Conservation (phyloP, 2,797 vertebrate genomes). For the Leptoclinus maculatus region DNA sequence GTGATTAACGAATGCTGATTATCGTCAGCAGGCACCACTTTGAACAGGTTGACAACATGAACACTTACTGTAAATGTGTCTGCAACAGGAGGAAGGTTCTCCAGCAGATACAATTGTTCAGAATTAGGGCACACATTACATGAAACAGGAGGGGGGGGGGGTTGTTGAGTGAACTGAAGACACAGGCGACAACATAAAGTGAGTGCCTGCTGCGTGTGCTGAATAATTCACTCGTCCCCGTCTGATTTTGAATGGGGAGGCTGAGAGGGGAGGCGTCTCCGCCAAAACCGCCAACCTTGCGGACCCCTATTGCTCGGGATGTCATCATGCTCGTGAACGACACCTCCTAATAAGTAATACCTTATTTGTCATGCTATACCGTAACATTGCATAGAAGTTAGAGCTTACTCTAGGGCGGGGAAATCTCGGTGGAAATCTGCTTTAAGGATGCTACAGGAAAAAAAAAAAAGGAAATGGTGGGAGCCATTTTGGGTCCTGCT, state of each 20-base stretch:
- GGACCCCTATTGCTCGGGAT: conserved; percentile 63
- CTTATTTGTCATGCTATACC: conserved; percentile 80
- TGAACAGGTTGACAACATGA: conserved; percentile 55
- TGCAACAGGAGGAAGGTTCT: conserved; percentile 43
- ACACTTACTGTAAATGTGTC: conserved; percentile 33
- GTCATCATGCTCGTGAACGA: conserved; percentile 65
- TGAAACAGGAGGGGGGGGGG: conserved; percentile 33
- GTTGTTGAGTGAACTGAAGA: conserved; percentile 41
- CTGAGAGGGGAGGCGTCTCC: conserved; percentile 38
- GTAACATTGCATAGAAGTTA: conserved; percentile 87
- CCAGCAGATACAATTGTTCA: conserved; percentile 29
- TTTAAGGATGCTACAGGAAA: conserved; percentile 75
- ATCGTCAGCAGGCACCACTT: conserved; percentile 67
- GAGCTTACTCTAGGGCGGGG: conserved; percentile 72
- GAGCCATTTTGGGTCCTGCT: conserved; percentile 60
- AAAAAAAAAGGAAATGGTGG: conserved; percentile 13
- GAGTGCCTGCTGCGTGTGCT: conserved; percentile 50
- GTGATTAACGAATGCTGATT: conserved; percentile 47
- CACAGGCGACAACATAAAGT: conserved; percentile 52
- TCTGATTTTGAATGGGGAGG: conserved; percentile 56
- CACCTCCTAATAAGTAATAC: conserved; percentile 53
- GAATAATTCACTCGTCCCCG: conserved; percentile 70
- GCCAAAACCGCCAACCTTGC: conserved; percentile 33
- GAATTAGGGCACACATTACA: conserved; percentile 49
- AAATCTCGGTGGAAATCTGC: conserved; percentile 53